These are phyloP conservation scores for Callipepla squamata DNA, from an alignment of 2,113 vertebrate species.

Conservation along the genomic window DNA sequence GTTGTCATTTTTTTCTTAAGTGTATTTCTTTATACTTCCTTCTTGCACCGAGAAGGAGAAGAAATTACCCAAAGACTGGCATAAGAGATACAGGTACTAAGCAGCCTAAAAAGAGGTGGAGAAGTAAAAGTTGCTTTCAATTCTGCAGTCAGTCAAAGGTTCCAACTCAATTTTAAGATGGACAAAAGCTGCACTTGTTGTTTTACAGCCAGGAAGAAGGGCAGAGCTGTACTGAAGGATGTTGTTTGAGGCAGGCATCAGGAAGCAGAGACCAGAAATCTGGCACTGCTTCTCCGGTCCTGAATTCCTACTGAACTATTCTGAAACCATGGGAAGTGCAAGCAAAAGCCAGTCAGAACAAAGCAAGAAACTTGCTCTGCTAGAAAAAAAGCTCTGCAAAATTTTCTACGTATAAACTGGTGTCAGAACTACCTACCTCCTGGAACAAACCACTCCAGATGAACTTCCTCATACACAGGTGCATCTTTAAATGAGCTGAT, in stretches of 20 bases:
- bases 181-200: not conserved
- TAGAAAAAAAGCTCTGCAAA: not conserved
- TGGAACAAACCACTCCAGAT: not conserved
- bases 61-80: not conserved
- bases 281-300: not conserved
- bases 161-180: not conserved
- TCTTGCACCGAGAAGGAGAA: not conserved
- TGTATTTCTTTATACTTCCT: not conserved
- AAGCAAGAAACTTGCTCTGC: not conserved
- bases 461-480: not conserved
- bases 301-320: not conserved
- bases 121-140: not conserved
- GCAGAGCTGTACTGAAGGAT: not conserved
- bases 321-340: not conserved
- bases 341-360: not conserved
- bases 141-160: not conserved
- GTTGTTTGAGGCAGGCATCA: accelerated
- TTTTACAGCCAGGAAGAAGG: not conserved
- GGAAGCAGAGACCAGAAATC: not conserved
- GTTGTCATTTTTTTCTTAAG: not conserved
- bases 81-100: not conserved
- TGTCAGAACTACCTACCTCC: not conserved
- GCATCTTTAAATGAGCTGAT: not conserved
- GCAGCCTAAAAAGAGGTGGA: not conserved
- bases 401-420: not conserved